Percentiles rank a stretch among this genome's conserved stretches.
phyloP scores from a whole-genome alignment of 2,113 vertebrate genomes.

The Variabilichromis moorii region DNA sequence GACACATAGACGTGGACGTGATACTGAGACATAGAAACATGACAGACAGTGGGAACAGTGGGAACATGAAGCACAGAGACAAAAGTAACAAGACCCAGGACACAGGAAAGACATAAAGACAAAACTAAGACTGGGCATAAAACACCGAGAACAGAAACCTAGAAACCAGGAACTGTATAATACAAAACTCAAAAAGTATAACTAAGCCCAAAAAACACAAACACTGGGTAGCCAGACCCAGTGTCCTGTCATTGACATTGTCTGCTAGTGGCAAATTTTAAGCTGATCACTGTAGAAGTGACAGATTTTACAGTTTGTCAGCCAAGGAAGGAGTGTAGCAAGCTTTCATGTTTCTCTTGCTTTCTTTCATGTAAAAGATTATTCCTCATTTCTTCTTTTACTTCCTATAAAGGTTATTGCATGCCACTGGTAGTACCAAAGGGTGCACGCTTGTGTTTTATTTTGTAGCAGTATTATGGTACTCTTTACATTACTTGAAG shows the following conservation, averaged over 20 bases:
- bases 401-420: not conserved
- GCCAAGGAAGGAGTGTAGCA: not conserved
- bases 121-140: not conserved
- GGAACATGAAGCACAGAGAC: not conserved
- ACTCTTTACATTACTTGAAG: not conserved
- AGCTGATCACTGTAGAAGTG: not conserved
- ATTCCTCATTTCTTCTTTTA: not conserved
- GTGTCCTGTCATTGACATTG: not conserved
- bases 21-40: not conserved
- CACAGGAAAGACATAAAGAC: not conserved
- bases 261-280: not conserved
- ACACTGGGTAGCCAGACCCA: not conserved
- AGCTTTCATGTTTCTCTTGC: not conserved
- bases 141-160: accelerated
- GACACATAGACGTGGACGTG: not conserved
- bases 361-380: not conserved
- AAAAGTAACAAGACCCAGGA: not conserved
- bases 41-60: not conserved
- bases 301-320: not conserved
- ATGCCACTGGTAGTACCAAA: not conserved
- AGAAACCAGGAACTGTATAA: not conserved
- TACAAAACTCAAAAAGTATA: not conserved
- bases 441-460: not conserved
- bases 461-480: not conserved
- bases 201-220: not conserved